Conservation (phyloP, 1,140 invertebrate species). For the Phenacoccus solenopsis region DNA sequence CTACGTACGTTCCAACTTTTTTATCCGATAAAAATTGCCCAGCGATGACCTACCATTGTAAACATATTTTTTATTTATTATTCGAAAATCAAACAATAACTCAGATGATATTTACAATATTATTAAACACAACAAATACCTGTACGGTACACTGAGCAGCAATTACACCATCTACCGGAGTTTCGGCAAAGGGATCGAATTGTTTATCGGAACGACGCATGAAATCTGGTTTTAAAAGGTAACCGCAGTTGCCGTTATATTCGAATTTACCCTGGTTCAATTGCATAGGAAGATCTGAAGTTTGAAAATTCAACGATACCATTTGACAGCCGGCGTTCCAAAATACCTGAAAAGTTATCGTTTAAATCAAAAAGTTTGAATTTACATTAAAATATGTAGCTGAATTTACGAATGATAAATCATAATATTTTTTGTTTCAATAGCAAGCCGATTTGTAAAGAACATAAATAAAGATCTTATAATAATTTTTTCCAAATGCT, state of each 20-base stretch:
- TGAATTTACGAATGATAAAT: too few relatives aligned
- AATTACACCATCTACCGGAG: constrained; percentile 98
- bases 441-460: neutral
- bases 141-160: constrained; percentile 95
- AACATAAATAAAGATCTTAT: constrained; percentile 17
- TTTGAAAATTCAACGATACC: constrained; percentile 99
- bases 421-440: too few relatives aligned
- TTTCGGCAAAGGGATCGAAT: constrained; percentile 98
- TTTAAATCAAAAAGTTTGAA: too few relatives aligned
- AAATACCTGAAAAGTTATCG: constrained; percentile 49
- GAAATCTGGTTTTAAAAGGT: constrained; percentile 97
- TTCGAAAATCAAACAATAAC: too few relatives aligned
- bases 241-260: constrained; percentile 93
- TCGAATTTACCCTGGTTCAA: constrained; percentile 99
- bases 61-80: too few relatives aligned
- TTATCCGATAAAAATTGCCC: constrained; percentile 99
- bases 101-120: too few relatives aligned
- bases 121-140: constrained; percentile 46
- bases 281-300: constrained; percentile 97
- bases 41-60: constrained; percentile 74
- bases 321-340: constrained; percentile 91
- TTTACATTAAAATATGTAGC: too few relatives aligned
- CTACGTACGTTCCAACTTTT: constrained; percentile 97
- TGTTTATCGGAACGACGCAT: constrained; percentile 91
- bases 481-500: constrained; percentile 11